Evolutionary conservation across 2,113 vertebrate genomes (phyloP), one percentile per base, ranked within the genome.

Genomic region (Atlantisia rogersi): DNA sequence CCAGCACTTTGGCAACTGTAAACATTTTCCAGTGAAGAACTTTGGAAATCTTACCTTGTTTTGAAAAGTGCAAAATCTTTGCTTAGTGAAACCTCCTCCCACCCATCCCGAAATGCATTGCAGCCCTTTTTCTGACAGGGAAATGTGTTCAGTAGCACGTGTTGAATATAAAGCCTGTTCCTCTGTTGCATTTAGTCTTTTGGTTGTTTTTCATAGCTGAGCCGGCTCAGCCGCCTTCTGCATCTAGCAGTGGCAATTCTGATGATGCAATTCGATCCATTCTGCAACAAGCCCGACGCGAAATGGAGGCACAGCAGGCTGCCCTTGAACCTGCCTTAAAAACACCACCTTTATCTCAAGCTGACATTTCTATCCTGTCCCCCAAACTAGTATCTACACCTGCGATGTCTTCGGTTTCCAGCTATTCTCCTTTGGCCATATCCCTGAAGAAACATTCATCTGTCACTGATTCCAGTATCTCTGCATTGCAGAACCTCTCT

Each of bases 211-310:
- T 15, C 78, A 62, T 97, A 98, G 98, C 98, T 97, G 99, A 99
- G 98, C 98, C 98, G 70, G 98, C 98, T 97, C 99, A 99, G 97
- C 98, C 98, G 6, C 98, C 98, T 87, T 98, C 98, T 35, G 70
- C 98, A 16, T 98, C 98, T 48, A 97, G 98, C 82, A 96, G 98
- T 26, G 98, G 98, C 86, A 98, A 98, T 90, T 99, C 99, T 3
- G 99, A 99, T n/a, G 99, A 99, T 63, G 98, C 99, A 80, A 99
- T 99, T 97, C 99, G 99, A 96, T 99, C 99, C 97, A 99, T 99
- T 97, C 97, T 99, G 79, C 99, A 99, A 97, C 99, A 99, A 97
- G 99, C 99, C 83, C 98, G 99, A 92, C 98, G 99, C 11, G 99
- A 99, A 97, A 99, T 99, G 99, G 99, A 99, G 97, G 99, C 99